A percentile compares a stretch with the other conserved stretches of the same genome.
Conservation (phyloP, 1,140 invertebrate species). For the Conus betulinus region DNA sequence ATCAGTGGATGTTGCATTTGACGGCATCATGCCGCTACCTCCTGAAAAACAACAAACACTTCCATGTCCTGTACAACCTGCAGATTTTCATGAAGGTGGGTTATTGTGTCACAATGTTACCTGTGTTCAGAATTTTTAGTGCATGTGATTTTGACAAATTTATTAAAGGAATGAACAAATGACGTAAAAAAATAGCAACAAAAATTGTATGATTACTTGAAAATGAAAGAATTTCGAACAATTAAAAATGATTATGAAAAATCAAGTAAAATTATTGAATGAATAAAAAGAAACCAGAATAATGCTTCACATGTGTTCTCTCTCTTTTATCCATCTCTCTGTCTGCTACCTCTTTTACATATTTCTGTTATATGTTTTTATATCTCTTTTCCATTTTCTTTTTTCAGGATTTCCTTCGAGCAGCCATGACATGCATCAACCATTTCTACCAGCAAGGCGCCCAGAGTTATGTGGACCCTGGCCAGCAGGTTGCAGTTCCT, state of each 20-base stretch:
- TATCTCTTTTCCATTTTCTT: not conserved
- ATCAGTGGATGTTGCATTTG: constrained; percentile 71
- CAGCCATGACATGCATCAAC: constrained; percentile 73
- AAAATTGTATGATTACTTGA: too few relatives aligned
- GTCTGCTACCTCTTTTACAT: not conserved
- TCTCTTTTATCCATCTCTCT: too few relatives aligned
- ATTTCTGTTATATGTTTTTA: not conserved
- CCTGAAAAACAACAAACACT: constrained; percentile 65
- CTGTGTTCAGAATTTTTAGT: too few relatives aligned
- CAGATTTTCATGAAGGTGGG: constrained; percentile 75
- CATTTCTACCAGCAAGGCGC: constrained; percentile 71
- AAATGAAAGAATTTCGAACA: too few relatives aligned
- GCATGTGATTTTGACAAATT: too few relatives aligned
- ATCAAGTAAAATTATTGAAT: too few relatives aligned
- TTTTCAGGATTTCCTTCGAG: constrained; percentile 72
- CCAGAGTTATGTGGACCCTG: constrained; percentile 67
- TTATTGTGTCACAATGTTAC: not conserved
- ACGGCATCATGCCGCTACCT: constrained; percentile 74
- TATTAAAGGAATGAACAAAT: too few relatives aligned
- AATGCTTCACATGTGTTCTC: too few relatives aligned
- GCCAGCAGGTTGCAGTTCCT: constrained; percentile 62
- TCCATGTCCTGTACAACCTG: constrained; percentile 73
- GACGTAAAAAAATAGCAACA: too few relatives aligned
- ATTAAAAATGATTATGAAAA: too few relatives aligned
- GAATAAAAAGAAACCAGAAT: too few relatives aligned